These are phyloP conservation scores for Hylyphantes graminicola DNA, from an alignment of 1,140 invertebrate species.

Conservation along the genomic window DNA sequence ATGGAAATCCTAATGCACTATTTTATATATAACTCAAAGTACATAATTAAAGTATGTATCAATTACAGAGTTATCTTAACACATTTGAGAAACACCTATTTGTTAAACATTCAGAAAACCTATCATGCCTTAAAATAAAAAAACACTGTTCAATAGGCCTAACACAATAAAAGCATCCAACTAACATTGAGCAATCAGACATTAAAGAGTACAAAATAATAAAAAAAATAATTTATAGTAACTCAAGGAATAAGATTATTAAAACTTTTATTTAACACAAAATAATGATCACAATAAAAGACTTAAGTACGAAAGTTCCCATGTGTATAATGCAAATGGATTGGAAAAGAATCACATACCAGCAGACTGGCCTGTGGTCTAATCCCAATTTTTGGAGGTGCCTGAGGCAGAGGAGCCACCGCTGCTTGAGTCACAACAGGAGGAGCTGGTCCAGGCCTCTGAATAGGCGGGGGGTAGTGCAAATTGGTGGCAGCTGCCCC, in stretches of 20 bases:
- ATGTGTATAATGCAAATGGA: conserved; percentile 25
- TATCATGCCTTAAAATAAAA: no score
- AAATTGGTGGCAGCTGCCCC: conserved; percentile 42
- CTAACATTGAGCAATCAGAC: not conserved
- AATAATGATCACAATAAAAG: not conserved
- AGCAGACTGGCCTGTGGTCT: conserved; percentile 53
- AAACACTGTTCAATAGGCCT: not conserved
- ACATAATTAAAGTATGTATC: not conserved
- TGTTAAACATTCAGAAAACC: no score
- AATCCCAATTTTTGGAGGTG: conserved; percentile 46
- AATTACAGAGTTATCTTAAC: no score
- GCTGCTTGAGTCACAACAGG: not conserved
- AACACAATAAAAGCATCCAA: not conserved
- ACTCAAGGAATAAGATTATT: not conserved
- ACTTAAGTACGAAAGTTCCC: conserved; percentile 7
- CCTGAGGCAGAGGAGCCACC: conserved; percentile 13
- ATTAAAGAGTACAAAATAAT: not conserved
- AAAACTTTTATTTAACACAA: conserved; percentile 17
- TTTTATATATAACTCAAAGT: not conserved
- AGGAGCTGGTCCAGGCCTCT: conserved; percentile 52
- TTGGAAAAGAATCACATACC: conserved; percentile 50
- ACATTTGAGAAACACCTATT: no score
- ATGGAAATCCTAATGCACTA: not conserved
- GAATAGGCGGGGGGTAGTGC: conserved; percentile 59
- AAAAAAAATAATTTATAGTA: conserved; percentile 1